These are phyloP conservation scores for Gambelia wislizenii DNA, from an alignment of 2,797 vertebrate species.

Conservation along the genomic window DNA sequence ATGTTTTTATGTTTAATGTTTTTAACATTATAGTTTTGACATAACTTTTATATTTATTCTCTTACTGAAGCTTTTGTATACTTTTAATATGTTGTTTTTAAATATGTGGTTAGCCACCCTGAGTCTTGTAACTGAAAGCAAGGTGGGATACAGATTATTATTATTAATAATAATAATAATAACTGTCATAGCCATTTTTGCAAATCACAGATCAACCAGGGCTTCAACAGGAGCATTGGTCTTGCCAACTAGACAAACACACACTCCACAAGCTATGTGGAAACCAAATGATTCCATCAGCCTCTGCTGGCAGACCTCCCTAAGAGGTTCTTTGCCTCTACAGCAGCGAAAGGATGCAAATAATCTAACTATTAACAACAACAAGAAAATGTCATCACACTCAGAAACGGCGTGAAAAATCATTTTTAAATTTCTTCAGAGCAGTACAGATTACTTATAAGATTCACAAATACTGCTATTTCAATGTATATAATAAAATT, in stretches of 20 bases:
- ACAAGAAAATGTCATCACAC: not conserved
- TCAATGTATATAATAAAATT: not conserved
- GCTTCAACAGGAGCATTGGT: not conserved
- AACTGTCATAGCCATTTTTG: not conserved
- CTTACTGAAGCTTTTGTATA: too few species aligned
- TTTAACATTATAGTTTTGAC: too few species aligned
- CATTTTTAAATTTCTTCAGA: not conserved
- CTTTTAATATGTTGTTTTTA: too few species aligned
- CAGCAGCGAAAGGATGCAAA: not conserved
- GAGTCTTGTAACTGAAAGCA: too few species aligned
- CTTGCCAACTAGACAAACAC: not conserved
- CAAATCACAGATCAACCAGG: not conserved
- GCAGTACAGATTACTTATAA: not conserved
- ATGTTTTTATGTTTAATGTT: too few species aligned
- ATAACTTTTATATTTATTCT: too few species aligned
- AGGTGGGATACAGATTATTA: too few species aligned
- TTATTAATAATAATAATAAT: not conserved
- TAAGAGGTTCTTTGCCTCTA: not conserved
- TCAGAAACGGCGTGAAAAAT: not conserved
- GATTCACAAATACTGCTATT: not conserved
- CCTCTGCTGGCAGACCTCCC: not conserved
- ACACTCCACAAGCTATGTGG: not conserved
- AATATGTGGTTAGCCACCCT: too few species aligned
- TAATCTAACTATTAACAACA: not conserved
- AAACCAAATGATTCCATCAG: not conserved